Percentiles rank a stretch among this genome's conserved stretches.
These are phyloP conservation scores for Phataginus tetradactyla DNA, from an alignment of 2,797 vertebrate genomes.

Conservation along the genomic window DNA sequence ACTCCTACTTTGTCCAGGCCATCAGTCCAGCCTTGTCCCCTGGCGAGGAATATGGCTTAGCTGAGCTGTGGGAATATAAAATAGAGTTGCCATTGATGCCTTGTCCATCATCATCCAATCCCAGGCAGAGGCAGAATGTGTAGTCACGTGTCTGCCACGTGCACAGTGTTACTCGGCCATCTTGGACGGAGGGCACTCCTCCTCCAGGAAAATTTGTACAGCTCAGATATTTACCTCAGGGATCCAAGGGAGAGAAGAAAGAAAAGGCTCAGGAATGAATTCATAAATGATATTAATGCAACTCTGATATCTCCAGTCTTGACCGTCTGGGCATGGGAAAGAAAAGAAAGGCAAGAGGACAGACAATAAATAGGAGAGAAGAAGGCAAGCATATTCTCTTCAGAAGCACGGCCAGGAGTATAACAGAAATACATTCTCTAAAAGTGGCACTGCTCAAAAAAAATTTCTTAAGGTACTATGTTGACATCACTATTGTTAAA, in stretches of 20 bases:
- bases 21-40: conserved; percentile 57
- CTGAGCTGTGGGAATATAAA: conserved; percentile 66
- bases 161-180: conserved; percentile 47
- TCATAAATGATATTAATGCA: not conserved
- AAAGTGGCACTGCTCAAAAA: not conserved
- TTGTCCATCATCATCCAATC: conserved; percentile 81
- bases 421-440: not conserved
- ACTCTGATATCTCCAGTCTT: not conserved
- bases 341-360: not conserved
- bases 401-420: not conserved
- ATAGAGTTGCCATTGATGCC: conserved; percentile 80
- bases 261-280: not conserved
- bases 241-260: not conserved
- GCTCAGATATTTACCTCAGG: not conserved
- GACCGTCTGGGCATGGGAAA: not conserved
- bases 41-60: conserved; percentile 39
- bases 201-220: not conserved
- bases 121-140: conserved; percentile 69
- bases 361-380: not conserved
- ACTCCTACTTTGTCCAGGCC: conserved; percentile 43
- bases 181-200: not conserved
- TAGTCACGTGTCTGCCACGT: conserved; percentile 81
- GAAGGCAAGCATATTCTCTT: not conserved
- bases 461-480: not conserved
- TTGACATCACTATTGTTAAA: not conserved